phyloP scores from a whole-genome alignment of 2,888 invertebrate genomes.

The Tipula lateralis region DNA sequence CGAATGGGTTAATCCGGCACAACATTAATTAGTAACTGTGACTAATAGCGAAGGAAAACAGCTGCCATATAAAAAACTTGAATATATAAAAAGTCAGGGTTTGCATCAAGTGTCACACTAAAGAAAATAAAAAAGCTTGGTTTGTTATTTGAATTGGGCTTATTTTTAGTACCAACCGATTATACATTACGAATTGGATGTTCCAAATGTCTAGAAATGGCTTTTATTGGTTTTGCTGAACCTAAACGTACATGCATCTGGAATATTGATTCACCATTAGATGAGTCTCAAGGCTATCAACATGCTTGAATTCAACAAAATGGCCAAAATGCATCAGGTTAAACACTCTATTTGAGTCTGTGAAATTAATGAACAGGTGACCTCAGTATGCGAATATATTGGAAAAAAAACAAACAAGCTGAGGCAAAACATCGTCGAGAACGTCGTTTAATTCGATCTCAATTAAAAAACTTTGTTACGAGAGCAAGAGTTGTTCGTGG shows the following conservation, averaged over 20 bases:
- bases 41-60: slow-evolving; percentile 91
- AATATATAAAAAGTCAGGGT: slow-evolving; percentile 87
- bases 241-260: slow-evolving; percentile 92
- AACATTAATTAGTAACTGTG: slow-evolving; percentile 86
- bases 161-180: slow-evolving; percentile 80
- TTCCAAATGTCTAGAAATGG: slow-evolving; percentile 95
- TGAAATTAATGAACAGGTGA: slow-evolving; percentile 84
- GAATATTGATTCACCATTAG: slow-evolving; percentile 63
- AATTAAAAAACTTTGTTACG: slow-evolving; percentile 76
- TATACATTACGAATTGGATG: slow-evolving; percentile 96
- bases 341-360: slow-evolving; percentile 95
- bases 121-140: slow-evolving; percentile 92
- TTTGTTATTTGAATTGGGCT: slow-evolving; percentile 91
- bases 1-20: slow-evolving; percentile 89
- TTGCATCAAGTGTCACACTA: slow-evolving; percentile 95
- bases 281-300: slow-evolving; percentile 81
- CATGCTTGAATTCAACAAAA: slow-evolving; percentile 91
- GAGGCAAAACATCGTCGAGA: slow-evolving; percentile 58
- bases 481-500: slow-evolving; percentile 88
- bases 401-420: slow-evolving; percentile 70
- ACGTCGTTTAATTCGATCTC: slow-evolving; percentile 66
- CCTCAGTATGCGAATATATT: slow-evolving; percentile 71
- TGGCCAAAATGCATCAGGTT: slow-evolving; percentile 95
- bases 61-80: slow-evolving; percentile 90
- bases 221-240: slow-evolving; percentile 85